These are phyloP conservation scores for Drosophila mauritiana DNA, from an alignment of 1,140 invertebrate genomes.

Conservation along the genomic window DNA sequence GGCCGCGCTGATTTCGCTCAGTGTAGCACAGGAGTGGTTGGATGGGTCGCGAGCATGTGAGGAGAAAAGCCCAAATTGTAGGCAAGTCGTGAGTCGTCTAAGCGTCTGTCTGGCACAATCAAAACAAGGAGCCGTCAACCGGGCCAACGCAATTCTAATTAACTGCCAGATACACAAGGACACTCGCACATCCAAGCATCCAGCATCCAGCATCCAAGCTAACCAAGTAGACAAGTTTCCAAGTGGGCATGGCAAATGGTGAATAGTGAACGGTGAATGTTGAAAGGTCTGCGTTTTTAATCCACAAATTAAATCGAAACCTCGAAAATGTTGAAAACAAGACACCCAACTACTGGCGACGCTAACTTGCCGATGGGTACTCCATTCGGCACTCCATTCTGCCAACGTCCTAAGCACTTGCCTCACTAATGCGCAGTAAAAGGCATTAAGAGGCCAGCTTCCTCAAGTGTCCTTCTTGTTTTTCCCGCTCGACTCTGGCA, in stretches of 20 bases:
- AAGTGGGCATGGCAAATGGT: neutral
- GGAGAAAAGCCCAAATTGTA: slow-evolving; percentile 28
- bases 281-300: slow-evolving; percentile 19
- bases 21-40: neutral
- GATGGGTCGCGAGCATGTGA: neutral
- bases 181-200: slow-evolving; percentile 14
- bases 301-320: slow-evolving; percentile 37
- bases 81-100: slow-evolving; percentile 45
- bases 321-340: slow-evolving; percentile 5
- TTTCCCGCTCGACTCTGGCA: neutral
- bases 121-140: slow-evolving; percentile 43
- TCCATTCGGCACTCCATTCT: neutral
- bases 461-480: neutral
- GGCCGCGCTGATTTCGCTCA: neutral
- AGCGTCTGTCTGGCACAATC: slow-evolving; percentile 55
- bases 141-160: slow-evolving; percentile 47
- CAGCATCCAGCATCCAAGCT: too few species aligned
- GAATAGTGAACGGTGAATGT: neutral
- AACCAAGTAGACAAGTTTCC: neutral
- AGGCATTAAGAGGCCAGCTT: slow-evolving; percentile 36
- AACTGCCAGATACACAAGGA: slow-evolving; percentile 46
- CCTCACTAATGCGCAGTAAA: slow-evolving; percentile 46
- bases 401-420: slow-evolving; percentile 16
- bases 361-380: neutral
- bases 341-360: slow-evolving; percentile 2